Conservation (phyloP, 2,797 vertebrate genomes). For the Dendrocincla tyrannina region DNA sequence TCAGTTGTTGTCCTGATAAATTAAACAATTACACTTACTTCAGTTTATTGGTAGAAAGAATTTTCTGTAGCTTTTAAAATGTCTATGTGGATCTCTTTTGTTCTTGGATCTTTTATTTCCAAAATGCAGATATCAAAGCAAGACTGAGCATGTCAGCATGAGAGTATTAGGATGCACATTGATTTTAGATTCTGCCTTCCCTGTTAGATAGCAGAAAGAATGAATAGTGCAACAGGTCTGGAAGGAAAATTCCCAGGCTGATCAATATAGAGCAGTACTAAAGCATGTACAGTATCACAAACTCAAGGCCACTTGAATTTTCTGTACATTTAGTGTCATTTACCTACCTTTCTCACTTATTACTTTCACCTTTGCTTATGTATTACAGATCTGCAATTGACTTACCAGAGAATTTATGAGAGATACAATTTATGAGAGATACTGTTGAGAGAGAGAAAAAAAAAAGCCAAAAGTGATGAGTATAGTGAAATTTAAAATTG, state of each 20-base stretch:
- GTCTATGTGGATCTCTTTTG: accelerated
- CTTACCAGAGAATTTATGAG: neutral
- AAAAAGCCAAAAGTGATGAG: neutral
- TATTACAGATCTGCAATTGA: neutral
- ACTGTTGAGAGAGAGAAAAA: neutral
- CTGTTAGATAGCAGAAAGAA: neutral
- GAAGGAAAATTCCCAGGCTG: neutral
- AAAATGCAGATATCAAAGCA: neutral
- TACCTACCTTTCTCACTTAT: neutral
- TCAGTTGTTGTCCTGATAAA: neutral
- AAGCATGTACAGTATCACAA: neutral
- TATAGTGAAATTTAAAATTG: neutral
- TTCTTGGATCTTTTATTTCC: neutral
- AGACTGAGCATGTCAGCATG: neutral
- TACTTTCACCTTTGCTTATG: neutral
- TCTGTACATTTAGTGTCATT: neutral
- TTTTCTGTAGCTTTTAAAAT: neutral
- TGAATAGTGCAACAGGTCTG: neutral
- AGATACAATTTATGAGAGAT: neutral
- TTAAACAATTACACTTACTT: neutral
- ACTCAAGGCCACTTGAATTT: neutral
- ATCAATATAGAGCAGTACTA: neutral
- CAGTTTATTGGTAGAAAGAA: neutral
- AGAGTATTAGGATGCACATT: neutral
- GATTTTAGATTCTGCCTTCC: neutral